Percentiles rank a stretch among this genome's conserved stretches.
These are phyloP conservation scores for Allacma fusca DNA, from an alignment of 2,888 invertebrate genomes.

Conservation along the genomic window DNA sequence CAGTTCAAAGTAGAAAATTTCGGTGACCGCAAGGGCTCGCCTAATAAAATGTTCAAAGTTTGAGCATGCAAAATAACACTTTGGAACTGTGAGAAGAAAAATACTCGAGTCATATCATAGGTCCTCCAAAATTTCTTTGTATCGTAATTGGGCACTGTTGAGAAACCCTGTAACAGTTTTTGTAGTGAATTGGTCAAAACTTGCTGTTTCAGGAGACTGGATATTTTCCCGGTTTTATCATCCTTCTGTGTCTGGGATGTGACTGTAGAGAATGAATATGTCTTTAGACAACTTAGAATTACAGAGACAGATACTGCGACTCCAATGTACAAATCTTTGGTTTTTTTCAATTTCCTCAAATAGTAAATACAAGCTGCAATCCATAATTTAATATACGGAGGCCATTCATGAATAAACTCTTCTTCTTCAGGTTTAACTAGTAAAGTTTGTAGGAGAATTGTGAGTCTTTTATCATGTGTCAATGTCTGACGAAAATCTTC, in stretches of 20 bases:
- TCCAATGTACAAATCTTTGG: constrained; percentile 23
- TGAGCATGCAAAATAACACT: constrained; percentile 49
- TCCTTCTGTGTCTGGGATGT: background rate
- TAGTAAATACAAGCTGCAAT: constrained; percentile 41
- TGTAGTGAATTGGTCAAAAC: background rate
- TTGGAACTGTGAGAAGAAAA: constrained; percentile 48
- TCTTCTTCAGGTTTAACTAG: constrained; percentile 23
- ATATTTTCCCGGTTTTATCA: background rate
- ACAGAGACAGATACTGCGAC: constrained; percentile 29
- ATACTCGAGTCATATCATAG: constrained; percentile 50
- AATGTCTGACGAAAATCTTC: constrained; percentile 23
- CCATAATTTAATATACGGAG: constrained; percentile 39
- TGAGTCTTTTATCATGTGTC: constrained; percentile 27
- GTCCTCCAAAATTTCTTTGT: constrained; percentile 42
- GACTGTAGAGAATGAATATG: constrained; percentile 12
- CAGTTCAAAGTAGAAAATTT: constrained; percentile 45
- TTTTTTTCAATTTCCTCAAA: constrained; percentile 30
- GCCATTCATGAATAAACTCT: constrained; percentile 44
- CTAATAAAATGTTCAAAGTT: constrained; percentile 53
- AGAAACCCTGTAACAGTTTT: constrained; percentile 37
- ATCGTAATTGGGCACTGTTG: constrained; percentile 8
- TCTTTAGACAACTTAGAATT: constrained; percentile 26
- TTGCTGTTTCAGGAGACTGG: constrained; percentile 31
- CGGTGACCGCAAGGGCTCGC: constrained; percentile 51
- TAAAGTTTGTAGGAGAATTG: constrained; percentile 34